Evolutionary conservation across 1,140 invertebrate genomes (phyloP).

Genomic region (Helicoverpa armigera): DNA sequence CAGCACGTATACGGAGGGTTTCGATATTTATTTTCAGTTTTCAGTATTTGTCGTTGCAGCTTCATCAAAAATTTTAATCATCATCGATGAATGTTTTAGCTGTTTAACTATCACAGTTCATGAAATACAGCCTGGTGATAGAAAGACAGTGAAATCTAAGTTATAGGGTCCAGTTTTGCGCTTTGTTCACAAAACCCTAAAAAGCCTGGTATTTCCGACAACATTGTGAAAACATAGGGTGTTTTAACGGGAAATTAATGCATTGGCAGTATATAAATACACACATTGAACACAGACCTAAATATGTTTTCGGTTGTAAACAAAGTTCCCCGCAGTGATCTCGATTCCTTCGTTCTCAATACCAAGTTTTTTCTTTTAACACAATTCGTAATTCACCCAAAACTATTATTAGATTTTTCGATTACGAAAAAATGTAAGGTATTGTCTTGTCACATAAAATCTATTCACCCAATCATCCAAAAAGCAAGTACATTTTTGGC

Average conservation of each 20-base stretch:
- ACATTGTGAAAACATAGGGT: not conserved
- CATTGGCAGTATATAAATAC: slow-evolving; percentile 28
- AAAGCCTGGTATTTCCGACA: too few species aligned
- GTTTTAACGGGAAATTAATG: slow-evolving; percentile 21
- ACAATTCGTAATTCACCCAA: not conserved
- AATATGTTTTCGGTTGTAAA: slow-evolving; percentile 28
- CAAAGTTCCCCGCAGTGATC: slow-evolving; percentile 13
- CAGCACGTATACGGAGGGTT: too few species aligned
- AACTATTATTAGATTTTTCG: not conserved
- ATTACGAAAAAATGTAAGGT: not conserved
- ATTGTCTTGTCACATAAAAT: slow-evolving; percentile 2
- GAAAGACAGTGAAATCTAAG: too few species aligned
- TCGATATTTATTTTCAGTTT: too few species aligned
- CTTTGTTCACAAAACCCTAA: too few species aligned
- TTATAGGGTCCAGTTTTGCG: too few species aligned
- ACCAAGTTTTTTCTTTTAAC: not conserved
- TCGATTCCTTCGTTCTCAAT: slow-evolving; percentile 15
- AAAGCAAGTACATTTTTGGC: not conserved
- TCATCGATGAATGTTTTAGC: too few species aligned
- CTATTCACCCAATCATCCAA: not conserved
- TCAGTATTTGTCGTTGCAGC: too few species aligned
- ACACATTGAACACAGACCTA: slow-evolving; percentile 20
- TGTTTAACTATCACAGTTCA: too few species aligned
- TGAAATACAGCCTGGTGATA: too few species aligned
- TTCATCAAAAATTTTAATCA: too few species aligned